Conservation (phyloP, 2,888 invertebrate species). For the Pterostichus niger region DNA sequence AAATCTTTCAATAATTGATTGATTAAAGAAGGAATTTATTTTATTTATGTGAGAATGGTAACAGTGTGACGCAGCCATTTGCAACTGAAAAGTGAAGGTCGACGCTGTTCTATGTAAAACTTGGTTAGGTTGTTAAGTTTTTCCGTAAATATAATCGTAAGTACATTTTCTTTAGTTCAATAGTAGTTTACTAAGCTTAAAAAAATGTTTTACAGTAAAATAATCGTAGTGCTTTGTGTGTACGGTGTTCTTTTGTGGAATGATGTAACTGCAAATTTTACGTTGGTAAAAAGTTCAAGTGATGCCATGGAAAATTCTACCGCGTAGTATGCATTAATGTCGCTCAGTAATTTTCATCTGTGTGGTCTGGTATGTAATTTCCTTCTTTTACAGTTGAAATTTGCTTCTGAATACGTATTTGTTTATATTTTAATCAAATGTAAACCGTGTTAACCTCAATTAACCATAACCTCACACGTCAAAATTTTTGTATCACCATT, state of each 20-base stretch:
- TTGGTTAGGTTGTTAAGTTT: slow-evolving; percentile 77
- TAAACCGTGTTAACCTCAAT: slow-evolving; percentile 77
- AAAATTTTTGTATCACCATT: slow-evolving; percentile 71
- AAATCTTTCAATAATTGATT: background rate
- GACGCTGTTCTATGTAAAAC: slow-evolving; percentile 75
- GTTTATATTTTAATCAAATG: slow-evolving; percentile 76
- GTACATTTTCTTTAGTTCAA: slow-evolving; percentile 69
- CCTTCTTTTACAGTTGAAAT: slow-evolving; percentile 3
- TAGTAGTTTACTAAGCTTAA: slow-evolving; percentile 8
- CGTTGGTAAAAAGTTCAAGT: slow-evolving; percentile 64
- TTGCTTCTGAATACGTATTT: slow-evolving; percentile 69
- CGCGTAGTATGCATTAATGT: slow-evolving; percentile 70
- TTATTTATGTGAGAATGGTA: slow-evolving; percentile 48
- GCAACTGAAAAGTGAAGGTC: slow-evolving; percentile 74
- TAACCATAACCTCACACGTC: slow-evolving; percentile 77
- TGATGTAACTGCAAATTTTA: slow-evolving; percentile 65
- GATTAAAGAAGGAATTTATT: background rate
- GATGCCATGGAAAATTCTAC: slow-evolving; percentile 73
- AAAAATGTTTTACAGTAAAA: slow-evolving; percentile 26
- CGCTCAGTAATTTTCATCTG: slow-evolving; percentile 45
- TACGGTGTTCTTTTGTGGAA: slow-evolving; percentile 51
- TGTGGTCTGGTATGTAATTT: slow-evolving; percentile 56
- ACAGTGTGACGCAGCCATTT: slow-evolving; percentile 73
- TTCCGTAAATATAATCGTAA: slow-evolving; percentile 73
- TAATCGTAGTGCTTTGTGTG: slow-evolving; percentile 7